Base-by-base conservation (phyloP, 2,113 vertebrate species). In the Phasianus colchicus region DNA sequence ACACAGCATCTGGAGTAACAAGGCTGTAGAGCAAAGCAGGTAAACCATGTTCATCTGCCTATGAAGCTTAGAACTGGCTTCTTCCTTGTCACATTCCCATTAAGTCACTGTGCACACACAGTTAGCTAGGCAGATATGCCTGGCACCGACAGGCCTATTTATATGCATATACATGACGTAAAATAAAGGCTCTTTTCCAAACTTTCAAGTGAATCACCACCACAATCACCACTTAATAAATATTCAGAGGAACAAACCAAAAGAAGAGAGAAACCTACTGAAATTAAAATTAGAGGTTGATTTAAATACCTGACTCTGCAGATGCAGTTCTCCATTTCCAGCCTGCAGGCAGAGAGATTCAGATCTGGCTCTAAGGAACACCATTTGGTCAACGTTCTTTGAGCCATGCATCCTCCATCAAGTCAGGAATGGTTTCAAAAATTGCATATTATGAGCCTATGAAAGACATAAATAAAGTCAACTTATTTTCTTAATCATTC, bases 101-200 rank as follows among this genome's bases (percentile, higher is more conserved):
- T 85, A 67, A 91, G 71, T 77, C 45, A 63, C 47, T 74, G 74
- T 78, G 70, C 29, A 79, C 50, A 32, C 21, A 8, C 73, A 83
- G 86, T 7, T 60, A 3, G 1, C 29, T 64, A 52, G 55, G 61
- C 52, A 91, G 88, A 88, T 40, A 71, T 4, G 13, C 70, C 69
- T 89, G 67, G 50, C 55, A 74, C 57, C 40, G 78, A 3, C 19
- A 47, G 50, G 19, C 21, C 61, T 89, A 75, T 86, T 89, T 71
- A 65, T 24, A 67, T 63, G 34, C 65, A 43, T 60, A 91, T 27
- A 77, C 34, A 57, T 8, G 38, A 67, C 21, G 24, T 54, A 91
- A 95, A 88, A 78, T 45, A 81, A 45, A 71, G 72, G 75, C 75
- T 86, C 79, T 89, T 93, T 79, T 92, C 43, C 82, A 89, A 55